Conservation (phyloP, 1,140 invertebrate species). For the Apis florea region DNA sequence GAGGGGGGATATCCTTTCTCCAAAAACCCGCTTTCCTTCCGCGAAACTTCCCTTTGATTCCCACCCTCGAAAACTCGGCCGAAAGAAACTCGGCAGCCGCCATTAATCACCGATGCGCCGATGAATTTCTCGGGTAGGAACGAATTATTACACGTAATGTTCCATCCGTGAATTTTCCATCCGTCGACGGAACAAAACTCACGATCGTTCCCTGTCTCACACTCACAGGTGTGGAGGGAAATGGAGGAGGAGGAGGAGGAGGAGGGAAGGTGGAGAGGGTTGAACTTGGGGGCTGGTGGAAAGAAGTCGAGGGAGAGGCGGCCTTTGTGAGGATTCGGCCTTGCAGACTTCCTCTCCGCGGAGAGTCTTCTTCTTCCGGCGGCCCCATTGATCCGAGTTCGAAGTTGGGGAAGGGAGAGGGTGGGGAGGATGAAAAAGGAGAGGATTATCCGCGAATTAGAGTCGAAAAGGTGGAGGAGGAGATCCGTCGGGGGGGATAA, state of each 20-base stretch:
- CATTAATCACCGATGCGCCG: slow-evolving; percentile 56
- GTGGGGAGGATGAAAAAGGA: slow-evolving; percentile 15
- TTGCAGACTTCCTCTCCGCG: slow-evolving; percentile 34
- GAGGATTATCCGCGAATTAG: slow-evolving; percentile 3
- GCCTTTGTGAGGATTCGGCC: slow-evolving; percentile 53
- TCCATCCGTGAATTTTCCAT: slow-evolving; percentile 50
- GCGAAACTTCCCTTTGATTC: slow-evolving; percentile 42
- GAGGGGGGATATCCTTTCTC: neutral
- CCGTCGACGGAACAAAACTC: slow-evolving; percentile 37
- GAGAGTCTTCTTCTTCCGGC: slow-evolving; percentile 54
- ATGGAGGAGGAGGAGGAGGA: neutral
- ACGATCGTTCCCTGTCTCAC: slow-evolving; percentile 53
- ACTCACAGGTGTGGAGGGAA: neutral
- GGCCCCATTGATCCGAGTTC: slow-evolving; percentile 50
- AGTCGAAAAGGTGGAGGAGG: slow-evolving; percentile 5
- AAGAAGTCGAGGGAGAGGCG: slow-evolving; percentile 28
- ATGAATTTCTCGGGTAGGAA: slow-evolving; percentile 53
- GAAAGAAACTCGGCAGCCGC: slow-evolving; percentile 28
- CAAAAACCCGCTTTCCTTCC: neutral
- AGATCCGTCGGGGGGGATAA: neutral
- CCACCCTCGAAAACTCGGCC: neutral
- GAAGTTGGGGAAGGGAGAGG: slow-evolving; percentile 10
- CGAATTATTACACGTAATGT: too few species aligned
- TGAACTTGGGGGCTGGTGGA: slow-evolving; percentile 47
- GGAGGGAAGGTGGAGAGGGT: neutral